These are phyloP conservation scores for Danaus chrysippus DNA, from an alignment of 2,888 invertebrate species.

Conservation along the genomic window DNA sequence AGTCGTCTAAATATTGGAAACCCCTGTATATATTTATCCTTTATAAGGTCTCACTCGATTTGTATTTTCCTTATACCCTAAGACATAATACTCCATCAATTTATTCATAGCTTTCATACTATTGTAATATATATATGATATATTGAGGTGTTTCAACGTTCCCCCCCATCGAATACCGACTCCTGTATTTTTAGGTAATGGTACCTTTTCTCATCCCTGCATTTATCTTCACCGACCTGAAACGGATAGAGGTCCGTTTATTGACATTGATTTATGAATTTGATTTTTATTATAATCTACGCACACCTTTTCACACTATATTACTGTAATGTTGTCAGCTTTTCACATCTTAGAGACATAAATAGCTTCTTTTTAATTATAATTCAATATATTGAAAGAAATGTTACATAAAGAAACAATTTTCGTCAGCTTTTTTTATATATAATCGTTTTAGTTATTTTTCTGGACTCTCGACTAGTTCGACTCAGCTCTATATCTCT, in stretches of 20 bases:
- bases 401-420: too few relatives aligned
- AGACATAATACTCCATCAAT: slow-evolving; percentile 1
- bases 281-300: slow-evolving; percentile 20
- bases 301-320: slow-evolving; percentile 15
- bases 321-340: slow-evolving; percentile 6
- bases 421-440: too few relatives aligned
- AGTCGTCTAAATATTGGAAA: background rate
- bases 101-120: slow-evolving; percentile 6
- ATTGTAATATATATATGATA: background rate
- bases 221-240: slow-evolving; percentile 18
- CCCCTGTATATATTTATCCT: background rate
- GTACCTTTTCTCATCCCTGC: slow-evolving; percentile 15
- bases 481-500: too few relatives aligned
- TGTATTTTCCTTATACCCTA: background rate
- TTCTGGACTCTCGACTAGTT: too few relatives aligned
- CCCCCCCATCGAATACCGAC: background rate
- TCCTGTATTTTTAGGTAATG: background rate
- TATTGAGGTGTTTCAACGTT: background rate
- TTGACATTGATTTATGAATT: slow-evolving; percentile 25
- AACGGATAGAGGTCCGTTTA: slow-evolving; percentile 20
- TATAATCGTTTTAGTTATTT: too few relatives aligned
- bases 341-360: slow-evolving; percentile 5
- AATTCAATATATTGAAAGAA: too few relatives aligned
- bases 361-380: background rate
- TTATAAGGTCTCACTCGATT: slow-evolving; percentile 1